phyloP scores from a whole-genome alignment of 1,140 invertebrate genomes.

The Diabrotica undecimpunctata region DNA sequence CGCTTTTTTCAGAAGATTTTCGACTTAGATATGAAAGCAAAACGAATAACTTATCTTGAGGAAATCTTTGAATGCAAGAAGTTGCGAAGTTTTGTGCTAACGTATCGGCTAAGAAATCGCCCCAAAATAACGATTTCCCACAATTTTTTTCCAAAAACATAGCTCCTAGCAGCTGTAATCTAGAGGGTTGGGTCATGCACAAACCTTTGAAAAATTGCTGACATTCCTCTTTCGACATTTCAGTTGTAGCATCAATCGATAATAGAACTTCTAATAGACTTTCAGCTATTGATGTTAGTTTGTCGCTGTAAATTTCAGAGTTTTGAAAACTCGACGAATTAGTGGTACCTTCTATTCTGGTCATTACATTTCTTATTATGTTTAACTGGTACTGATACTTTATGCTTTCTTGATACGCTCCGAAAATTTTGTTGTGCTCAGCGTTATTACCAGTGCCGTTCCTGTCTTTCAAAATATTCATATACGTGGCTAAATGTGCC shows the following conservation, averaged over 20 bases:
- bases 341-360: constrained; percentile 56
- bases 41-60: constrained; percentile 85
- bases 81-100: constrained; percentile 75
- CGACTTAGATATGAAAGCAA: constrained; percentile 82
- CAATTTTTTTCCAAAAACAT: constrained; percentile 77
- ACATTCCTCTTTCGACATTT: constrained; percentile 61
- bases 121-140: constrained; percentile 81
- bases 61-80: constrained; percentile 72
- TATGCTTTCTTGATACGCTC: constrained; percentile 79
- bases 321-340: constrained; percentile 12
- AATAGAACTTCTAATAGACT: constrained; percentile 75
- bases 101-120: constrained; percentile 77
- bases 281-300: constrained; percentile 74
- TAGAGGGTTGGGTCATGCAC: constrained; percentile 54
- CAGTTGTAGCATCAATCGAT: constrained; percentile 60
- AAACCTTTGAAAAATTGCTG: constrained; percentile 67
- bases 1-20: constrained; percentile 65
- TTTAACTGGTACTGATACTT: constrained; percentile 78
- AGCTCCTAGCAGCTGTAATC: constrained; percentile 68
- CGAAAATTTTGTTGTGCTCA: constrained; percentile 66
- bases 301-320: constrained; percentile 63
- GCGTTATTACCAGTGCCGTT: constrained; percentile 55
- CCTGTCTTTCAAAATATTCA: constrained; percentile 59
- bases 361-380: constrained; percentile 68
- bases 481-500: constrained; percentile 74